Evolutionary conservation across 1,140 invertebrate genomes (phyloP), one percentile per base, ranked within the genome.

Genomic region (Anastrepha ludens): DNA sequence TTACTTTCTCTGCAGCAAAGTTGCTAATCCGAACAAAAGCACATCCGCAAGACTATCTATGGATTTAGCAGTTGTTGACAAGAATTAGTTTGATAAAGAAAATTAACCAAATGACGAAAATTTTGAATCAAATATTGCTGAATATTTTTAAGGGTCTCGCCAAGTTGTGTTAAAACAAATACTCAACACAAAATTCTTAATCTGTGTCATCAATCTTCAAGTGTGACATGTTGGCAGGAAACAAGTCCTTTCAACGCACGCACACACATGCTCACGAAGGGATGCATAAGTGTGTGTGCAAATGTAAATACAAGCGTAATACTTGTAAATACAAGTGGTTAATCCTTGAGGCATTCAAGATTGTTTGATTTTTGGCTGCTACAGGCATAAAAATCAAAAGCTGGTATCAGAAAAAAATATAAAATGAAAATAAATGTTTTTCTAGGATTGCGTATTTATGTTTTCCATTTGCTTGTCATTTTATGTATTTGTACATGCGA

Each of bases 201-300:
- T 74, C 67, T 74, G 1, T 74, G 67, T n/a, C 67, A 74, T 74
- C 67, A 74, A 74, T 74, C 67, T 74, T 74, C 67, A 44, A 74
- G 39, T 74, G 67, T 47, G 39, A 11, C 41, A 44, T 47, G 41
- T 74, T 74, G 39, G 17, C 67, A 74, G 41, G 15, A 74, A 44
- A 74, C 41, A 62, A 55, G 50, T 6, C 50, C 11, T 55, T 55
- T 55, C 50, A 11, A 62, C 60, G 5, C 60, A 15, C 15, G 15
- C 15, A 62, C 15, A 62, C 15, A 62, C 4, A 62, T 62, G 11
- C 11, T 8, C 11, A 55, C 11, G 50, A 8, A 55, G 50, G 29
- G 6, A 55, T 55, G 11, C 11, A 55, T 55, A 55, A 55, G 11
- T 55, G 3, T 55, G 50, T 55, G 50, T 55, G 6, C 50, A 11